Conservation (phyloP, 2,888 invertebrate species). For the Acleris holmiana region DNA sequence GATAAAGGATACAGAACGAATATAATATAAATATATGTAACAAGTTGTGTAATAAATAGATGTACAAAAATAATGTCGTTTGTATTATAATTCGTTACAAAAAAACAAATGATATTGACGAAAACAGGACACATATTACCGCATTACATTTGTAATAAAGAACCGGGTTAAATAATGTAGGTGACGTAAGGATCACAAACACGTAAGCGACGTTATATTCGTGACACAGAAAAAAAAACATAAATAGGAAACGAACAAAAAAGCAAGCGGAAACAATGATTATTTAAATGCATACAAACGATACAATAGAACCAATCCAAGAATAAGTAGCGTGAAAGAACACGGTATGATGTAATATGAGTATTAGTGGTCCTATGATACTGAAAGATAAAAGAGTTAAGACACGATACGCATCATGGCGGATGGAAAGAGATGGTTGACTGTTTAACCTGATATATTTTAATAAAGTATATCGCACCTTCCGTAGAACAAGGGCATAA, state of each 20-base stretch:
- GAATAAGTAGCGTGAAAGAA: constrained; percentile 70
- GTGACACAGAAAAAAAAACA: constrained; percentile 36
- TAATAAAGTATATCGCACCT: too few relatives aligned
- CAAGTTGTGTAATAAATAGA: too few relatives aligned
- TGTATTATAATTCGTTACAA: too few relatives aligned
- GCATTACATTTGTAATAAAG: too few relatives aligned
- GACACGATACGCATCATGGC: constrained; percentile 40
- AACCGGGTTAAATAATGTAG: background rate
- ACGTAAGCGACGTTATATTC: constrained; percentile 40
- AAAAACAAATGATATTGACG: too few relatives aligned
- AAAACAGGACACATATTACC: too few relatives aligned
- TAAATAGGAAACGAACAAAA: constrained; percentile 42
- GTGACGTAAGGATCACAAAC: background rate
- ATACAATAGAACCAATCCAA: constrained; percentile 69
- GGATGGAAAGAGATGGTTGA: constrained; percentile 41
- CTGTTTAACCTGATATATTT: too few relatives aligned
- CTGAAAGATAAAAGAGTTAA: constrained; percentile 61
- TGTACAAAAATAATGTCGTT: too few relatives aligned
- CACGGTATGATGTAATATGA: constrained; percentile 54
- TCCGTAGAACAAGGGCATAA: too few relatives aligned
- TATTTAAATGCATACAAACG: constrained; percentile 69
- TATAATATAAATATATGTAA: background rate
- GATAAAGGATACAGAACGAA: too few relatives aligned
- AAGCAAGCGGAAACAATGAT: constrained; percentile 48
- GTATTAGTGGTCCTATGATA: constrained; percentile 48